phyloP scores from a whole-genome alignment of 30 jellyfish, hydroid and myxozoan genomes.

The Phacellophora camtschatica region DNA sequence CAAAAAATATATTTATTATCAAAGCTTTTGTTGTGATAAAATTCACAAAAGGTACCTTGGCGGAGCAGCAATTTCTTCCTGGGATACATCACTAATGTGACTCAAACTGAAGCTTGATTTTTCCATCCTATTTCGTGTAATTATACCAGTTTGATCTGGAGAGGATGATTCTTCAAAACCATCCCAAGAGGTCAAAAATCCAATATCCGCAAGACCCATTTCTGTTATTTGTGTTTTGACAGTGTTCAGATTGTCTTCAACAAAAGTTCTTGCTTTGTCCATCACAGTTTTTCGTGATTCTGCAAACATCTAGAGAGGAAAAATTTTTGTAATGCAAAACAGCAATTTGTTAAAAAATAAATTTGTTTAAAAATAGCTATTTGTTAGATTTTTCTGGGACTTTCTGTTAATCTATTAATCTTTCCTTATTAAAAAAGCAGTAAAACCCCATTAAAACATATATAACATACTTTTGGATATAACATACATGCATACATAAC shows the following conservation, averaged over 20 bases:
- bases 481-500: too few relatives aligned
- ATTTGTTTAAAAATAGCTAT: too few relatives aligned
- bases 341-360: neutral
- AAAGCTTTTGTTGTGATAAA: too few relatives aligned
- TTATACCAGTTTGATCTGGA: conserved; percentile 6
- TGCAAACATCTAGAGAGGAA: conserved; percentile 21
- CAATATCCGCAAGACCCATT: conserved; percentile 86
- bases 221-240: conserved; percentile 47
- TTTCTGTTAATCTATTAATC: too few relatives aligned
- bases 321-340: neutral
- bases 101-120: conserved; percentile 27
- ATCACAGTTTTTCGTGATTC: conserved; percentile 33
- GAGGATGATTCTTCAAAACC: conserved; percentile 43
- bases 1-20: too few relatives aligned
- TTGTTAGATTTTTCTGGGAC: too few relatives aligned
- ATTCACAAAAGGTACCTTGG: too few relatives aligned
- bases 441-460: too few relatives aligned
- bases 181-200: conserved; percentile 68
- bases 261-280: conserved; percentile 36
- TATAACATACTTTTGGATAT: too few relatives aligned
- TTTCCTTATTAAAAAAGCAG: too few relatives aligned
- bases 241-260: conserved; percentile 42
- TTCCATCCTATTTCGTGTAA: conserved; percentile 28
- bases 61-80: conserved; percentile 17
- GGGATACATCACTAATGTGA: conserved; percentile 38